A percentile compares a stretch with the other conserved stretches of the same genome.
phyloP scores from a whole-genome alignment of 2,797 vertebrate genomes.

The Takifugu ocellatus region DNA sequence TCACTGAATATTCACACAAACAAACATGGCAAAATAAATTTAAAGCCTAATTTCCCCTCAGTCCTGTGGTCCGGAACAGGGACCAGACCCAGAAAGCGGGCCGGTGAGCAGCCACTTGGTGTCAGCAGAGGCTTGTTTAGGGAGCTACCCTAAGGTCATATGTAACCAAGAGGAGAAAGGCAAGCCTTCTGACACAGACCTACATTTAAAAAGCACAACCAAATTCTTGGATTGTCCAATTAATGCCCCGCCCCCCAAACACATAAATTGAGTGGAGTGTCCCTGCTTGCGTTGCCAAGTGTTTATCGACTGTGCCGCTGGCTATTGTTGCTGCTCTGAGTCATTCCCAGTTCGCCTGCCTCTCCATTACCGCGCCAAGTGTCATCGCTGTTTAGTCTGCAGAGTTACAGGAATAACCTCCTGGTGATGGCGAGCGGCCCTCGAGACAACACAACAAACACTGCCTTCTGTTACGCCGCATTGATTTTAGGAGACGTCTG shows the following conservation, averaged over 20 bases:
- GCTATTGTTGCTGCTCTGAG: constrained; percentile 49
- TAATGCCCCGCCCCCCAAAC: background rate
- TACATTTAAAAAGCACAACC: too few species aligned
- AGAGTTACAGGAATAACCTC: constrained; percentile 25
- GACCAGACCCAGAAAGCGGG: too few species aligned
- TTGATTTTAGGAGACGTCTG: constrained; percentile 36
- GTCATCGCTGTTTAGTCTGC: constrained; percentile 30
- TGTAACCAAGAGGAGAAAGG: too few species aligned
- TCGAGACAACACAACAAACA: constrained; percentile 33
- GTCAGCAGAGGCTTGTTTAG: constrained; percentile 40
- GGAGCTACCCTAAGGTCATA: too few species aligned
- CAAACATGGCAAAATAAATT: background rate
- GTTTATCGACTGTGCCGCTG: constrained; percentile 50
- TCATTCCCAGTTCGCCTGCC: constrained; percentile 43
- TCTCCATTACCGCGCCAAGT: constrained; percentile 50
- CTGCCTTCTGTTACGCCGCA: constrained; percentile 27
- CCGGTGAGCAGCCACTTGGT: constrained; percentile 54
- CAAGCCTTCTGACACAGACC: too few species aligned
- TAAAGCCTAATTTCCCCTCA: background rate
- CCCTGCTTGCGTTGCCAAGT: constrained; percentile 43
- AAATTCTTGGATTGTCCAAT: too few species aligned
- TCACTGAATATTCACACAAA: background rate
- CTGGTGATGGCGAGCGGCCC: constrained; percentile 12
- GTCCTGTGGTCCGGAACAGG: too few species aligned
- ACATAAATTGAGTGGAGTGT: constrained; percentile 49